Conservation (phyloP, 2,888 invertebrate genomes). For the Parnassius apollo region DNA sequence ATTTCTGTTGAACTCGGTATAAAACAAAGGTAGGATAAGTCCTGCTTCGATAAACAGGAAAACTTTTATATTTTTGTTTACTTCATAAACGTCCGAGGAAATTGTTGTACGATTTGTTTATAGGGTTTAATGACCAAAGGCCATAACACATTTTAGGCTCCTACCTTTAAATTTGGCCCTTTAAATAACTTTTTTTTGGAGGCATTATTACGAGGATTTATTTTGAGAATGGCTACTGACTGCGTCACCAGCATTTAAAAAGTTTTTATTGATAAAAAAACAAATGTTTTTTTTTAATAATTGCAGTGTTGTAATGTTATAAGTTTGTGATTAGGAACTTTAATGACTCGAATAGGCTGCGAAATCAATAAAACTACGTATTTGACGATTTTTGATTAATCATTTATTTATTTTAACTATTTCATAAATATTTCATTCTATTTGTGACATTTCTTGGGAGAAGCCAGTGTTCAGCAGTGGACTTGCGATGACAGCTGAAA, state of each 20-base stretch:
- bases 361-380: slow-evolving; percentile 32
- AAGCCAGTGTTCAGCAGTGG: no score
- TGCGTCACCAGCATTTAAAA: no score
- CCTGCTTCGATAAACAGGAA: slow-evolving; percentile 5
- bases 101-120: background rate
- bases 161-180: background rate
- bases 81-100: background rate
- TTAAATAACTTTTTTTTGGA: background rate
- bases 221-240: no score
- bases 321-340: slow-evolving; percentile 7
- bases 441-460: no score
- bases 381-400: background rate
- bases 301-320: slow-evolving; percentile 2
- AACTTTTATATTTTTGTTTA: background rate
- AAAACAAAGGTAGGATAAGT: slow-evolving; percentile 16
- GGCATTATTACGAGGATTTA: background rate
- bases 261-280: no score
- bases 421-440: no score
- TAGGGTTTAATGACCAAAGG: background rate
- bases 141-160: background rate
- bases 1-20: background rate
- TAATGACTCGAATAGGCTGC: slow-evolving; percentile 17
- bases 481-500: no score
- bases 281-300: background rate
- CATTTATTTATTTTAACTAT: no score